Evolutionary conservation across 2,888 invertebrate species (phyloP).

Genomic region (Eilema sororculum): DNA sequence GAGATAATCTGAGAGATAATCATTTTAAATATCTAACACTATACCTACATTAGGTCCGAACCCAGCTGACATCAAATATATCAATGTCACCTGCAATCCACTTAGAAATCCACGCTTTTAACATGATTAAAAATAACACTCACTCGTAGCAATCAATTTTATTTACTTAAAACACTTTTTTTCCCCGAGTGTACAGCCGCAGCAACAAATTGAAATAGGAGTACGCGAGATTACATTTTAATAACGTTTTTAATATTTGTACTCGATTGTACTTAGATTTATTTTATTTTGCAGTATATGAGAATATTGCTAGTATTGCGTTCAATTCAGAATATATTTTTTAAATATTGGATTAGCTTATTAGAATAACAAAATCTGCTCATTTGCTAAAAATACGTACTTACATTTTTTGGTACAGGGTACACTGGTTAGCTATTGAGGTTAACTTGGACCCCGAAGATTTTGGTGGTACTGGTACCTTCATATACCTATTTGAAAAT

Average conservation of each 20-base stretch:
- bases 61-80: constrained; percentile 9
- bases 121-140: constrained; percentile 30
- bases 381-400: too few relatives aligned
- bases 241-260: constrained; percentile 62
- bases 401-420: too few relatives aligned
- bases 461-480: too few relatives aligned
- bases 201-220: constrained; percentile 41
- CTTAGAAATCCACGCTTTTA: constrained; percentile 24
- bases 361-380: too few relatives aligned
- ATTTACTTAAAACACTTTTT: constrained; percentile 48
- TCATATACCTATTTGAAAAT: too few relatives aligned
- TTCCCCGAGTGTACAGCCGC: constrained; percentile 41
- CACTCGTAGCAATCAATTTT: constrained; percentile 33
- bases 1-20: not conserved
- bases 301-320: not conserved
- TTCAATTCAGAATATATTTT: too few relatives aligned
- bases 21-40: not conserved
- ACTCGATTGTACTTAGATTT: constrained; percentile 34
- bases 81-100: constrained; percentile 17
- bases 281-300: not conserved
- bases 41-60: not conserved
- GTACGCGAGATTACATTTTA: constrained; percentile 57
- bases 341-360: too few relatives aligned
- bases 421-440: too few relatives aligned
- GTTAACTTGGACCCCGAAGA: too few relatives aligned